Conservation (phyloP, 2,888 invertebrate species). For the Coenonympha glycerion region DNA sequence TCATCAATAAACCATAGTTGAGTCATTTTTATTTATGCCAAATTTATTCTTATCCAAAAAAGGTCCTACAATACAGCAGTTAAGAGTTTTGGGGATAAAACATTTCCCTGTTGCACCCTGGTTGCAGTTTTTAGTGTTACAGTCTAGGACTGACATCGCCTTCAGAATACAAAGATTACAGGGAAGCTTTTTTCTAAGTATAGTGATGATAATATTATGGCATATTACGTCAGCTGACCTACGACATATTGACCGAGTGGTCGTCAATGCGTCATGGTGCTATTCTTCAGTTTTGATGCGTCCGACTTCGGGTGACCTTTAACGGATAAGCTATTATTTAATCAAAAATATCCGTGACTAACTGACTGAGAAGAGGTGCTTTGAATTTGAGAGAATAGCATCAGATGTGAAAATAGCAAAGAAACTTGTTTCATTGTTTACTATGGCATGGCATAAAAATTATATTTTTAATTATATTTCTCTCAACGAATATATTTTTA, state of each 20-base stretch:
- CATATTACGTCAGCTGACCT: constrained; percentile 37
- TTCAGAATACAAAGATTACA: neutral
- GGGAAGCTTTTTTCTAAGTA: neutral
- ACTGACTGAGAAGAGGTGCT: neutral
- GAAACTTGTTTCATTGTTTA: neutral
- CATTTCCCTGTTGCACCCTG: too few species aligned
- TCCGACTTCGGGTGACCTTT: constrained; percentile 18
- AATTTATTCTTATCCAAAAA: too few species aligned
- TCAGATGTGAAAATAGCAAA: neutral
- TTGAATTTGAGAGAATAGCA: neutral
- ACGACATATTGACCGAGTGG: constrained; percentile 33
- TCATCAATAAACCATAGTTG: too few species aligned
- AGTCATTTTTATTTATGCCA: too few species aligned
- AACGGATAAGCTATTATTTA: constrained; percentile 15
- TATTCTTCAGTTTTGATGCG: constrained; percentile 16
- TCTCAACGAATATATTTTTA: too few species aligned
- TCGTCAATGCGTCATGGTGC: constrained; percentile 19
- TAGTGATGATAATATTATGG: constrained; percentile 19
- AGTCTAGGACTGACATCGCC: too few species aligned
- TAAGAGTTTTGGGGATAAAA: too few species aligned
- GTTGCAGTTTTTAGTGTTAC: too few species aligned
- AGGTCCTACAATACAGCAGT: too few species aligned
- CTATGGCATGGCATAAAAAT: too few species aligned
- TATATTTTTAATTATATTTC: too few species aligned
- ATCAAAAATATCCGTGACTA: constrained; percentile 10